Percentiles rank a stretch among this genome's conserved stretches.
phyloP scores from a whole-genome alignment of 2,113 vertebrate species.

The Acanthochromis polyacanthus region DNA sequence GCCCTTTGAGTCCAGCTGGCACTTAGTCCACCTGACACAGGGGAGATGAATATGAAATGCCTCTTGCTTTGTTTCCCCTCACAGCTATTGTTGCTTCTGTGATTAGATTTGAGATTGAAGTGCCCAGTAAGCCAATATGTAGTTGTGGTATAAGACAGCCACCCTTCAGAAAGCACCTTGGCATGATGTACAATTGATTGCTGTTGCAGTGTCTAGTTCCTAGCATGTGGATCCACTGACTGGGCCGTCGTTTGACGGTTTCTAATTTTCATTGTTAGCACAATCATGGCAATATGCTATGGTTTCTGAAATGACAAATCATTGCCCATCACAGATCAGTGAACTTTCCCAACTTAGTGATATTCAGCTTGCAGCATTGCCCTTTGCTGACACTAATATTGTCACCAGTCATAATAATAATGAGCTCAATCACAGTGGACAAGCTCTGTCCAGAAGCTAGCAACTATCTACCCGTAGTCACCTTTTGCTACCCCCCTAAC shows the following conservation, averaged over 20 bases:
- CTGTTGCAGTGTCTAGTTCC: constrained; percentile 39
- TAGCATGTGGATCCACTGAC: constrained; percentile 40
- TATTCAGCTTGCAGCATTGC: background rate
- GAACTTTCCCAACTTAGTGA: constrained; percentile 7
- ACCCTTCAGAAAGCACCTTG: constrained; percentile 55
- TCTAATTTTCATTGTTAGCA: background rate
- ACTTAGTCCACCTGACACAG: constrained; percentile 73
- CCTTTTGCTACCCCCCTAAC: constrained; percentile 29
- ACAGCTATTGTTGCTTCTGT: constrained; percentile 69
- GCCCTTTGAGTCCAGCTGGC: constrained; percentile 72
- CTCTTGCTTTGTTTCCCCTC: constrained; percentile 76
- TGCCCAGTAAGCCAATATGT: constrained; percentile 70
- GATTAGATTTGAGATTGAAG: constrained; percentile 78
- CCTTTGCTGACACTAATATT: constrained; percentile 5
- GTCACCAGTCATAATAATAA: constrained; percentile 23
- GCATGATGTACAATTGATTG: constrained; percentile 49
- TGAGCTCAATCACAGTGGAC: constrained; percentile 48
- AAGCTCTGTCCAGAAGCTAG: constrained; percentile 52
- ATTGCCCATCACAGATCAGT: background rate
- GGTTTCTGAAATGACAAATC: background rate
- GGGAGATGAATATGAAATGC: constrained; percentile 81
- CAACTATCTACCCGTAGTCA: constrained; percentile 36
- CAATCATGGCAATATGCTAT: too few species aligned
- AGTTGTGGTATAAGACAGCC: constrained; percentile 61
- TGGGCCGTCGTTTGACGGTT: constrained; percentile 8